Evolutionary conservation across 1,140 invertebrate genomes (phyloP).

Genomic region (roundworm (Caenorhabditis elegans)): WBcel235 BX284605.5:14621001-14621500

Average conservation of each 20-base stretch:
- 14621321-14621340: conserved; percentile 13
- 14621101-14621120: neutral
- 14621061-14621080: too few relatives aligned
- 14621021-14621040: too few relatives aligned
- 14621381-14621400: neutral
- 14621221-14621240: neutral
- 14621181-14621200: conserved; percentile 4
- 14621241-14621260: neutral
- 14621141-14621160: conserved; percentile 29
- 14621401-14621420: neutral
- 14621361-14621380: neutral
- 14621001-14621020: too few relatives aligned
- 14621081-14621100: too few relatives aligned
- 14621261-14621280: neutral
- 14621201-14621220: neutral
- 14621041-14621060: too few relatives aligned
- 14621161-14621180: conserved; percentile 32
- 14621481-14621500: too few relatives aligned
- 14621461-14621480: too few relatives aligned
- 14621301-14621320: conserved; percentile 4
- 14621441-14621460: too few relatives aligned
- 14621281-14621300: neutral
- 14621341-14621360: neutral
- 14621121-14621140: neutral
- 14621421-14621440: too few relatives aligned